Percentiles rank a stretch among this genome's conserved stretches.
These are phyloP conservation scores for Drosophila flavopinicola DNA, from an alignment of 2,888 invertebrate species.

Conservation along the genomic window DNA sequence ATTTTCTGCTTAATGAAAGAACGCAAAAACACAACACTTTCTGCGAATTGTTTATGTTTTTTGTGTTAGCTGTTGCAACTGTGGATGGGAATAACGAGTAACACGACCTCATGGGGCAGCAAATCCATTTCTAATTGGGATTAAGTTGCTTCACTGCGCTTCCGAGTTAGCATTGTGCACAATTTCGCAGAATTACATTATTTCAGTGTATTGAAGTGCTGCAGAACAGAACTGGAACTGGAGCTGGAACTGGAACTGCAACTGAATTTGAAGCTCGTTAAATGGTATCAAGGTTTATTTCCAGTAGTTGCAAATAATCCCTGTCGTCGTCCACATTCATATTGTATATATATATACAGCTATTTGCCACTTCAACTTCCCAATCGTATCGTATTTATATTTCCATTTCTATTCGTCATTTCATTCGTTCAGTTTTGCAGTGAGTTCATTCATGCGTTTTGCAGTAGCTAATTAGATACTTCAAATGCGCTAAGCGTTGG, in stretches of 20 bases:
- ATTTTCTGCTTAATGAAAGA: not conserved
- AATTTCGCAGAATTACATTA: conserved; percentile 9
- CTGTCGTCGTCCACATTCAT: too few species aligned
- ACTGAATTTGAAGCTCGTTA: too few species aligned
- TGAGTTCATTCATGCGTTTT: conserved; percentile 35
- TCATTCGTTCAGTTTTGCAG: too few species aligned
- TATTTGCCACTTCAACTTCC: too few species aligned
- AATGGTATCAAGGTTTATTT: too few species aligned
- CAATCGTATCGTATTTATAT: too few species aligned
- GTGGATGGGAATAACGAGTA: conserved; percentile 1
- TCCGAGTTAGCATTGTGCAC: not conserved
- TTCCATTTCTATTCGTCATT: too few species aligned
- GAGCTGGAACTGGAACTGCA: too few species aligned
- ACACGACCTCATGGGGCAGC: not conserved
- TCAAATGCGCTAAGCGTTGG: conserved; percentile 46
- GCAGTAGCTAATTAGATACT: conserved; percentile 50
- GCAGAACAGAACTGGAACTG: too few species aligned
- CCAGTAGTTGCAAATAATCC: too few species aligned
- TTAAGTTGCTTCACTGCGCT: not conserved
- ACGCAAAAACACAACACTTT: not conserved
- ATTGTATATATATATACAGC: too few species aligned
- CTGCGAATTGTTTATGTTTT: conserved; percentile 16
- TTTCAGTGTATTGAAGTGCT: conserved; percentile 1
- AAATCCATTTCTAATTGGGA: conserved; percentile 14
- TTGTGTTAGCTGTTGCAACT: not conserved